Conservation (phyloP, 1,140 invertebrate genomes). For the Rhysida immarginata region DNA sequence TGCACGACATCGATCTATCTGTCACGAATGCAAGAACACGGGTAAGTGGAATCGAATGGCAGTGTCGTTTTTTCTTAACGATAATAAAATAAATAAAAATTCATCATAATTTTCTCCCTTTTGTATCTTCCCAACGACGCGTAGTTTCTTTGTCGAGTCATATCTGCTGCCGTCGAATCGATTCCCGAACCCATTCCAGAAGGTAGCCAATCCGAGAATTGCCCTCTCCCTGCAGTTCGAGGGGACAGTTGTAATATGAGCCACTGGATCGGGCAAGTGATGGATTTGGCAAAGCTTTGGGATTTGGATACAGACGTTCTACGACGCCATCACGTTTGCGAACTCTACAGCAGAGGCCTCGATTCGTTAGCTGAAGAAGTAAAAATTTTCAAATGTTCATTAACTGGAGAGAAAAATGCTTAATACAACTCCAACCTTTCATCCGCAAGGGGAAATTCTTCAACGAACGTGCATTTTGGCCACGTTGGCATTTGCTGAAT, state of each 20-base stretch:
- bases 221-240: neutral
- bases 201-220: neutral
- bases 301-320: constrained; percentile 56
- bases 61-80: no score
- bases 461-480: no score
- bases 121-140: neutral
- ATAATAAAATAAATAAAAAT: no score
- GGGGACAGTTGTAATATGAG: neutral
- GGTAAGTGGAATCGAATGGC: neutral
- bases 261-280: constrained; percentile 27
- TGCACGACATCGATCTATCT: constrained; percentile 22
- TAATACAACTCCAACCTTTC: no score
- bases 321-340: constrained; percentile 54
- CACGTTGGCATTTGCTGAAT: no score
- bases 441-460: no score
- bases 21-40: constrained; percentile 18
- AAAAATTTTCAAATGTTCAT: constrained; percentile 9
- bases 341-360: constrained; percentile 57
- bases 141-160: constrained; percentile 24
- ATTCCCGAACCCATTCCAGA: constrained; percentile 13
- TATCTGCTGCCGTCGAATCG: constrained; percentile 19
- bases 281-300: constrained; percentile 59
- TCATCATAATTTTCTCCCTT: neutral
- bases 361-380: constrained; percentile 62
- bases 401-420: no score